phyloP scores from a whole-genome alignment of 1,140 invertebrate species.

The Microplitis mediator region DNA sequence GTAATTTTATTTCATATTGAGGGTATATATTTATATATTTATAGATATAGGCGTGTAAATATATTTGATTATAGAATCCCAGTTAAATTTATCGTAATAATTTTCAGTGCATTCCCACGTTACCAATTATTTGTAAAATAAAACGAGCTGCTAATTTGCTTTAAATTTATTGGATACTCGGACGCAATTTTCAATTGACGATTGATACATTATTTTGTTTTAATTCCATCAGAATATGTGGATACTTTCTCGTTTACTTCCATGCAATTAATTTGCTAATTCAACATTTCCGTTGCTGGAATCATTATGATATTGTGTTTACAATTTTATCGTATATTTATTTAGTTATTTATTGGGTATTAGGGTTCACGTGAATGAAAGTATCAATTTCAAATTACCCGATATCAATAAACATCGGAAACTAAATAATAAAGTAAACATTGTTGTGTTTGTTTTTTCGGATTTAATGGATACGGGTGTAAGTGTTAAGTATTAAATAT shows the following conservation, averaged over 20 bases:
- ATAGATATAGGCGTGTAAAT: no score
- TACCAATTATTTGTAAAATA: conserved; percentile 20
- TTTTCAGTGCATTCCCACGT: conserved; percentile 14
- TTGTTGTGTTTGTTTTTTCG: no score
- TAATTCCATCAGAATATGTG: neutral
- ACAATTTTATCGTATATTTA: no score
- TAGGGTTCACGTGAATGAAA: no score
- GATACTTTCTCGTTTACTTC: conserved; percentile 20
- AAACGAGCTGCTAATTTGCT: neutral
- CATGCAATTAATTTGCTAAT: conserved; percentile 4
- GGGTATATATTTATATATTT: no score
- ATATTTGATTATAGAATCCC: no score
- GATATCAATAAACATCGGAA: no score
- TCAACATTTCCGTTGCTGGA: neutral
- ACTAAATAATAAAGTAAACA: no score
- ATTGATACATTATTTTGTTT: conserved; percentile 6
- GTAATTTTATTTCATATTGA: neutral
- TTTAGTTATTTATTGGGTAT: no score
- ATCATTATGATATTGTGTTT: neutral
- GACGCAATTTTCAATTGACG: neutral
- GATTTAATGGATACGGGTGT: no score
- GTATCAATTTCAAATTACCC: no score
- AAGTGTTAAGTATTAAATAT: no score
- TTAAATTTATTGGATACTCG: neutral
- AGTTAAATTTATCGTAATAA: neutral